Evolutionary conservation across 1,140 invertebrate genomes (phyloP), one percentile per base, ranked within the genome.

Genomic region (Habropoda laboriosa): DNA sequence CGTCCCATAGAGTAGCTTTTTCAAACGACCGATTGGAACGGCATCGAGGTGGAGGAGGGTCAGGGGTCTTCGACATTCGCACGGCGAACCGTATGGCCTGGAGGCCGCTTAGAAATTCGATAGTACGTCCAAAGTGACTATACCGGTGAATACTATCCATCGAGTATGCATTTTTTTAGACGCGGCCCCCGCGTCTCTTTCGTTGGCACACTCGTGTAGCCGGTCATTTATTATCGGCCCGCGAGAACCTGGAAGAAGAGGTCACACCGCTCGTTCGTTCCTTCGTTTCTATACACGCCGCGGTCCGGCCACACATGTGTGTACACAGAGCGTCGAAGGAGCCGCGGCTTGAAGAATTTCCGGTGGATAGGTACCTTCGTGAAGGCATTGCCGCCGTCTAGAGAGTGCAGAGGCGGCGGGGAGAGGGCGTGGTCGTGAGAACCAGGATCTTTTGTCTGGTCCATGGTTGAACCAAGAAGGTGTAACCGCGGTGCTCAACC

Each of bases 351-450:
- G 47, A 86, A 79, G 86, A 88, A 88, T 89, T 88, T 89, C 88
- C 88, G 88, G 87, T 89, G 83, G 86, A 89, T 88, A 85, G 85
- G 85, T 78, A 80, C 82, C 82, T 87, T 88, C 82, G 87, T 79
- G 82, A 88, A 86, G 85, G 85, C 85, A 86, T 81, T 72, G 75
- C 80, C 63, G 79, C 80, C 79, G 80, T 85, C 80, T 81, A 76
- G 57, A 64, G 71, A 80, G 81, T 42, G 80, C 63, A 74, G 60
- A 75, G 85, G 81, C 86, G 86, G 89, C 79, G 85, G 84, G 88
- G 88, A 86, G 87, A 87, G 88, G 89, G 89, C 88, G 89, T 90
- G 89, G 89, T 90, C 89, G 89, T 90, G 89, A 89, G 89, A 90
- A 90, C 89, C 89, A 90, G 88, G 89, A 90, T 90, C 88, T 89